phyloP scores from a whole-genome alignment of 2,888 invertebrate species.

The Caprella mutica region DNA sequence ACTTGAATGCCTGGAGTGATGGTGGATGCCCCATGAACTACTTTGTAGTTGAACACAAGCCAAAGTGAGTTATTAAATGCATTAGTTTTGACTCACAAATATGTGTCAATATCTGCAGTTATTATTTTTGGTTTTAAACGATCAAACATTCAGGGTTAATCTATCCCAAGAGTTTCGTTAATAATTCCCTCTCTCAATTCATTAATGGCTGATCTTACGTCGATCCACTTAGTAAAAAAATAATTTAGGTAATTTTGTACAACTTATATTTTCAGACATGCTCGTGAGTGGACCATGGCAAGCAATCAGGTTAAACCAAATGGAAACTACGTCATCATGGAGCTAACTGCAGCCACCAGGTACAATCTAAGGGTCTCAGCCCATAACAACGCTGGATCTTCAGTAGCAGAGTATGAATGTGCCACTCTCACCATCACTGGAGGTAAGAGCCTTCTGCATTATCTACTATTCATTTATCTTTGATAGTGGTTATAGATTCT shows the following conservation, averaged over 20 bases:
- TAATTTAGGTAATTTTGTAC: too few relatives aligned
- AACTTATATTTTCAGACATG: conserved; percentile 26
- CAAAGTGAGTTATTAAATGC: conserved; percentile 55
- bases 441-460: conserved; percentile 53
- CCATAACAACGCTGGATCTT: conserved; percentile 83
- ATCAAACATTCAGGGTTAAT: too few relatives aligned
- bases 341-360: conserved; percentile 86
- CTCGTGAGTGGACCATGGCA: conserved; percentile 76
- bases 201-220: too few relatives aligned
- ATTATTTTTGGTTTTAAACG: too few relatives aligned
- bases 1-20: conserved; percentile 84
- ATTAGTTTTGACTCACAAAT: too few relatives aligned
- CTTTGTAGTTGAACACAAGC: conserved; percentile 88
- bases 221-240: too few relatives aligned
- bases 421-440: conserved; percentile 87
- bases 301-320: conserved; percentile 85
- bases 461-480: background rate
- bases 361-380: conserved; percentile 62
- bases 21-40: conserved; percentile 91
- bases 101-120: too few relatives aligned
- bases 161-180: too few relatives aligned
- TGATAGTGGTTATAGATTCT: background rate
- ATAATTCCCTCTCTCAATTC: too few relatives aligned
- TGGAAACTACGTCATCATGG: conserved; percentile 78
- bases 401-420: conserved; percentile 89